Conservation (phyloP, 2,113 vertebrate species). For the Brachionichthys hirsutus region DNA sequence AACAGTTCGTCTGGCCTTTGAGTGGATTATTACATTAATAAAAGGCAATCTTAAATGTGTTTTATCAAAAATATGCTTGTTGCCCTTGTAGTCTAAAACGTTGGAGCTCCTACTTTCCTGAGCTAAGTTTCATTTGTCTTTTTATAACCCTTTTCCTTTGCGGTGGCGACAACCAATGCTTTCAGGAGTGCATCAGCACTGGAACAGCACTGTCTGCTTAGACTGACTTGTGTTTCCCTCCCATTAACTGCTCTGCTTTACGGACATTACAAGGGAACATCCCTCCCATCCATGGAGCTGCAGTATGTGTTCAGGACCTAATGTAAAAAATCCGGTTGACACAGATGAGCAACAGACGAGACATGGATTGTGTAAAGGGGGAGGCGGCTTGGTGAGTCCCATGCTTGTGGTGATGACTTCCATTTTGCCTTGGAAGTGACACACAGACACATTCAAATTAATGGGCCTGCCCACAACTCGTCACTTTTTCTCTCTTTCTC, state of each 20-base stretch:
- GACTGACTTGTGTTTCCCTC: constrained; percentile 42
- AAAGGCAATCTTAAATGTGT: not conserved
- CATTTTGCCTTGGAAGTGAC: constrained; percentile 64
- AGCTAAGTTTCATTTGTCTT: not conserved
- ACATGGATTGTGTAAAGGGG: constrained; percentile 22
- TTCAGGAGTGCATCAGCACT: constrained; percentile 11
- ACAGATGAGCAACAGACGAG: constrained; percentile 52
- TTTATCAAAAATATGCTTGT: not conserved
- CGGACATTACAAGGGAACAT: constrained; percentile 50
- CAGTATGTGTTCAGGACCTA: constrained; percentile 43
- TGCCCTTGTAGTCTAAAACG: not conserved
- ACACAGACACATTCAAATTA: constrained; percentile 60
- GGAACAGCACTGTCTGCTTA: constrained; percentile 43
- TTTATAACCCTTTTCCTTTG: not conserved
- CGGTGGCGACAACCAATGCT: constrained; percentile 20
- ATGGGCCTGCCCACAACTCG: constrained; percentile 71
- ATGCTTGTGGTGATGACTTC: constrained; percentile 47
- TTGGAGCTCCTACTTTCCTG: constrained; percentile 8
- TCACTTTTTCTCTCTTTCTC: constrained; percentile 32
- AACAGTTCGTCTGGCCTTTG: constrained; percentile 18
- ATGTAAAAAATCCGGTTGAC: constrained; percentile 59
- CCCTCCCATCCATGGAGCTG: constrained; percentile 32
- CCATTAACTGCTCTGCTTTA: constrained; percentile 43
- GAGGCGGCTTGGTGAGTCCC: not conserved
- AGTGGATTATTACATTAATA: not conserved